Evolutionary conservation across 2,888 invertebrate species (phyloP), one percentile per base, ranked within the genome.

Genomic region (Clostera curtula): DNA sequence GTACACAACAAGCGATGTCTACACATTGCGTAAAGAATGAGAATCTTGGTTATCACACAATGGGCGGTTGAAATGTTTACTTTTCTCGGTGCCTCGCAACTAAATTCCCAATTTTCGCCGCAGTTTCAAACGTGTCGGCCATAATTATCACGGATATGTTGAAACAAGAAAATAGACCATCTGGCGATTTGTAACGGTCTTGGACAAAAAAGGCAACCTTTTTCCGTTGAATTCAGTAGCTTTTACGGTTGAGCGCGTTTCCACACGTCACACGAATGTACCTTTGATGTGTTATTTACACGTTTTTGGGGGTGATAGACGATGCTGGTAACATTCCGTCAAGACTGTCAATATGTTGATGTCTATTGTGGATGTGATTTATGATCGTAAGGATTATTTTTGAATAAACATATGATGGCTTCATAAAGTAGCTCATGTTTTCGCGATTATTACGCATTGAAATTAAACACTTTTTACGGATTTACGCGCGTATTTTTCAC

Each of bases 161-260:
- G 56, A 66, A 69, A 68, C 67, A 71, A 73, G 48, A 75, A 75
- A 76, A 69, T 58, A 60, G 49, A 69, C 64, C 77, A 80, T 77
- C 69, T 82, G 80, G 70, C 63, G 56, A 71, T 69, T 71, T 50
- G 63, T 71, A 74, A 80, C 77, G 75, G 74, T 65, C 59, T 55
- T 43, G 49, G 47, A 63, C 58, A 71, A 77, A 75, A 77, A 70
- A 66, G 49, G n/a, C 39, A 55, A 63, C 62, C 64, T 67, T 70
- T 63, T 59, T 60, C 56, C 60, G 59, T 64, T 65, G 49, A 76
- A 80, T 75, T 68, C 82, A 70, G 82, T 80, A 83, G 82, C 82
- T 57, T 68, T 56, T 51, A 70, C 73, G 71, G 60, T 49, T 64
- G 56, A 64, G 36, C 61, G 63, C 42, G 33, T 61, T 29, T 36